phyloP scores from a whole-genome alignment of 2,797 vertebrate species.

The Saguinus oedipus region DNA sequence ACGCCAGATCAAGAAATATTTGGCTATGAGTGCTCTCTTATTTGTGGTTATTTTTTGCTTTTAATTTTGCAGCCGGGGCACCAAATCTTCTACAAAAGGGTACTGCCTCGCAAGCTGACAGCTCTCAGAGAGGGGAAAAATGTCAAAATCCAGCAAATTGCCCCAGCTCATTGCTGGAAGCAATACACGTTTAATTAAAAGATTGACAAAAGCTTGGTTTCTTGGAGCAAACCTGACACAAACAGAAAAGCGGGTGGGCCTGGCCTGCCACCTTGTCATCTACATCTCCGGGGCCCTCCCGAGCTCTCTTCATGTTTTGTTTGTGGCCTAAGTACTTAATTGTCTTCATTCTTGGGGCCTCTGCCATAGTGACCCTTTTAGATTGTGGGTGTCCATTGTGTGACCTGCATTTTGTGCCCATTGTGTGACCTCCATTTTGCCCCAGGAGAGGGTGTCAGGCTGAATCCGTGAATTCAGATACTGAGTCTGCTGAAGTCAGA shows the following conservation, averaged over 20 bases:
- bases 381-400: not conserved
- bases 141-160: not conserved
- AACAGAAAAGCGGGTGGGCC: not conserved
- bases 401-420: not conserved
- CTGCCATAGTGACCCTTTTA: fast-evolving
- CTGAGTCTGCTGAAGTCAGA: slow-evolving; percentile 46
- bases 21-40: not conserved
- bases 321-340: not conserved
- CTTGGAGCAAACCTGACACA: not conserved
- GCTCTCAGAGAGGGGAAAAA: slow-evolving; percentile 12
- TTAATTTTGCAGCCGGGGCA: slow-evolving; percentile 47
- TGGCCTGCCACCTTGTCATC: not conserved
- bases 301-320: not conserved
- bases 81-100: not conserved
- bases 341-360: not conserved
- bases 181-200: not conserved
- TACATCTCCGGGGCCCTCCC: not conserved
- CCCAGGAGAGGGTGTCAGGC: not conserved
- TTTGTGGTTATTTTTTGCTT: slow-evolving; percentile 43
- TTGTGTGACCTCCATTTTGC: not conserved
- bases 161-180: not conserved
- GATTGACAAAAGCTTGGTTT: not conserved
- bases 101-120: not conserved
- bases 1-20: not conserved
- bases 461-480: not conserved